A percentile compares a stretch with the other conserved stretches of the same genome.
Evolutionary conservation across 2,113 vertebrate genomes (phyloP).

Genomic region (Zeus faber): DNA sequence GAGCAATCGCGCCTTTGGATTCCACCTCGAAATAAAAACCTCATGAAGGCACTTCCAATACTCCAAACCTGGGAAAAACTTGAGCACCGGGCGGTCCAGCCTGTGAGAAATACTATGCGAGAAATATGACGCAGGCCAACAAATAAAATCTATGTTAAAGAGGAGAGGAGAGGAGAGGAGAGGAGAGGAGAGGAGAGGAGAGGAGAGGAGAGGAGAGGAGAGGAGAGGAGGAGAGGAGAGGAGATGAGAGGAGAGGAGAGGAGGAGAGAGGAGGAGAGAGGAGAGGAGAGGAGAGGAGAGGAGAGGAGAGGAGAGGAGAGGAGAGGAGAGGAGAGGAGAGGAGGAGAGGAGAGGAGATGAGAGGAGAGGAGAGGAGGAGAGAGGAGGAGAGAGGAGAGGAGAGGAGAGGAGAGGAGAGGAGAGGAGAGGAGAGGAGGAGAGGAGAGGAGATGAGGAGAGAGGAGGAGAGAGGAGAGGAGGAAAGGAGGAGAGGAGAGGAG

Average conservation of each 20-base stretch:
- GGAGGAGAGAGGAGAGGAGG: neutral
- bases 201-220: neutral
- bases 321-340: neutral
- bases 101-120: too few species aligned
- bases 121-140: too few species aligned
- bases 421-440: slow-evolving; percentile 11
- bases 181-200: neutral
- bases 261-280: neutral
- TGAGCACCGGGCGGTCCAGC: too few species aligned
- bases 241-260: neutral
- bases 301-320: neutral
- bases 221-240: neutral
- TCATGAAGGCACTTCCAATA: too few species aligned
- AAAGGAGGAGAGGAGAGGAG: neutral
- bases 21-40: too few species aligned
- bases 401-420: slow-evolving; percentile 12
- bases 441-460: neutral
- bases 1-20: too few species aligned
- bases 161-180: neutral
- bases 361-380: too few species aligned
- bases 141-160: too few species aligned
- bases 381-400: neutral
- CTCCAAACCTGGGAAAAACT: too few species aligned
- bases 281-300: neutral
- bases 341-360: too few species aligned